Conservation (phyloP, 2,888 invertebrate species). For the Parochlus steinenii region DNA sequence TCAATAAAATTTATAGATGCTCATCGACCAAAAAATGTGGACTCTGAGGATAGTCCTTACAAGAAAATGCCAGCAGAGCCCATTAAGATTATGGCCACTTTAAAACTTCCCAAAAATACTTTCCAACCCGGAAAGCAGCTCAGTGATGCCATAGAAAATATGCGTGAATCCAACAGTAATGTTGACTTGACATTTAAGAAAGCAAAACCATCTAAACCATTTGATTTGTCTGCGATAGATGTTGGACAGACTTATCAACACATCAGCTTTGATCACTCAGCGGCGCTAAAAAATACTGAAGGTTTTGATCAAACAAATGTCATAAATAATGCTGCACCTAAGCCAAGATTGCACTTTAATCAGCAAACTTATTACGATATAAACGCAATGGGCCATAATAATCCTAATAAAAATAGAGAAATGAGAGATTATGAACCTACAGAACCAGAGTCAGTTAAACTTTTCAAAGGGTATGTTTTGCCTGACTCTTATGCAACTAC, state of each 20-base stretch:
- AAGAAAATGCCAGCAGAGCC: slow-evolving; percentile 1
- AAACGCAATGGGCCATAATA: slow-evolving; percentile 20
- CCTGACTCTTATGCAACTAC: slow-evolving; percentile 1
- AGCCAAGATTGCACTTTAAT: slow-evolving; percentile 25
- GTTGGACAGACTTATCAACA: slow-evolving; percentile 21
- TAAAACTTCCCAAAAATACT: slow-evolving; percentile 8
- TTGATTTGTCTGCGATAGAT: slow-evolving; percentile 14
- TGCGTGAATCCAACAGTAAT: slow-evolving; percentile 3
- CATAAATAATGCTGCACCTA: slow-evolving; percentile 17
- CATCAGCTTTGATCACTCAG: slow-evolving; percentile 25
- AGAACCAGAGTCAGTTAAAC: too few species aligned
- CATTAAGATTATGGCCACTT: background rate
- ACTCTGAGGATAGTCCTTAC: too few species aligned
- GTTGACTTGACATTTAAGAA: slow-evolving; percentile 17
- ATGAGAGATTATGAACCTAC: slow-evolving; percentile 22
- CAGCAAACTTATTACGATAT: slow-evolving; percentile 29
- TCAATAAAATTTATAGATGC: background rate
- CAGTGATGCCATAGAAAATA: slow-evolving; percentile 8
- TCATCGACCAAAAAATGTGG: background rate
- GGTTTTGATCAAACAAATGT: slow-evolving; percentile 24
- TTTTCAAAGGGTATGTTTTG: slow-evolving; percentile 1
- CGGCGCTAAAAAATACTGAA: slow-evolving; percentile 25
- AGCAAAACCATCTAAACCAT: slow-evolving; percentile 22
- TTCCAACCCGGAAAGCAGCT: background rate
- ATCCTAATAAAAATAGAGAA: slow-evolving; percentile 6